Conservation (phyloP, 2,888 invertebrate species). For the Arrhopalites spinosus region DNA sequence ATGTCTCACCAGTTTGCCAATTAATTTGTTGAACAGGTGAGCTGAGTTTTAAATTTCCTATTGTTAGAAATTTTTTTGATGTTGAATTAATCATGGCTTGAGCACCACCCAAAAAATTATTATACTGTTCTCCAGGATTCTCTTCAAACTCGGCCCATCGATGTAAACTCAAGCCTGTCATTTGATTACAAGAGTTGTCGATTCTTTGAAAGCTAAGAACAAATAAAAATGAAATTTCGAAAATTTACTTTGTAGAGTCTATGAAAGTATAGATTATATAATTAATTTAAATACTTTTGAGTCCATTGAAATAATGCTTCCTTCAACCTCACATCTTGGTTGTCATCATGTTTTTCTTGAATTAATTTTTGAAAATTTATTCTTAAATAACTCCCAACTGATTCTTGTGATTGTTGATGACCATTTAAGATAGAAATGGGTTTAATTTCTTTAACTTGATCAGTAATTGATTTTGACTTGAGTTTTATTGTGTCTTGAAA, state of each 20-base stretch:
- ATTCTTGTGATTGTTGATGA: background rate
- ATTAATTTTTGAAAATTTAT: constrained; percentile 61
- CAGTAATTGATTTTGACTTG: background rate
- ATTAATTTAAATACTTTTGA: constrained; percentile 61
- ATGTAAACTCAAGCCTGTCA: constrained; percentile 50
- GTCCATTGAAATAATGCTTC: constrained; percentile 68
- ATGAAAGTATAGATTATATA: too few species aligned
- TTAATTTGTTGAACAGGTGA: constrained; percentile 44
- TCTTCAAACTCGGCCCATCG: constrained; percentile 52
- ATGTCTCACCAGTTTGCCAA: constrained; percentile 42
- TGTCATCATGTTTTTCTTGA: background rate
- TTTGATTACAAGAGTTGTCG: constrained; percentile 51
- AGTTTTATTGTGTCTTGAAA: background rate
- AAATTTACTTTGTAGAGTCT: too few species aligned
- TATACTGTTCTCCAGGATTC: constrained; percentile 64
- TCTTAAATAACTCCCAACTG: constrained; percentile 60
- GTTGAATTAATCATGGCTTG: constrained; percentile 63
- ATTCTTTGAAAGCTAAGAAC: constrained; percentile 55
- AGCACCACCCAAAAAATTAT: constrained; percentile 64
- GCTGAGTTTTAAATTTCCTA: constrained; percentile 18
- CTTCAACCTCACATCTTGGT: constrained; percentile 60
- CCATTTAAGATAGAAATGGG: background rate
- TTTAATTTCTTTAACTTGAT: background rate
- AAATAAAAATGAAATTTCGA: constrained; percentile 9
- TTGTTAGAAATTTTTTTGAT: background rate